Conservation (phyloP, 1,140 invertebrate genomes). For the Zaprionus ghesquierei region DNA sequence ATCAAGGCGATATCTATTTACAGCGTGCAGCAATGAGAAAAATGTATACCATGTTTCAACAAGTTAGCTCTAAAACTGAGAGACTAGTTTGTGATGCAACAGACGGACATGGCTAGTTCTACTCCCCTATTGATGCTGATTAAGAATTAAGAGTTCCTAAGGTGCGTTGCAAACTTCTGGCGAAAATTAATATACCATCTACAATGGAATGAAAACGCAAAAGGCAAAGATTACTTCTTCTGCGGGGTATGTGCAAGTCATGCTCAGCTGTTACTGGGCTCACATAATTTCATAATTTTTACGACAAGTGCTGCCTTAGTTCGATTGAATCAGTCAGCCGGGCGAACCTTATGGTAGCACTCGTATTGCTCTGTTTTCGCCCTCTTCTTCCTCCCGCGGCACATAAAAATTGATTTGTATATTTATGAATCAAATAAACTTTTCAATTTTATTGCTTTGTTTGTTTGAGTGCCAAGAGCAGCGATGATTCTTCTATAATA, state of each 20-base stretch:
- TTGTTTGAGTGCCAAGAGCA: slow-evolving; percentile 42
- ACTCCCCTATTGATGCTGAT: no score
- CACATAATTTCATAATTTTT: slow-evolving; percentile 72
- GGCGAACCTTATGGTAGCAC: slow-evolving; percentile 22
- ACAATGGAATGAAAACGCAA: no score
- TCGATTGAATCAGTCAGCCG: background rate
- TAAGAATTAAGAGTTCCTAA: no score
- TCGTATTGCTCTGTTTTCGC: slow-evolving; percentile 35
- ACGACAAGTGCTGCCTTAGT: slow-evolving; percentile 50
- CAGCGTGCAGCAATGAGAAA: no score
- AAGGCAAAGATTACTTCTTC: background rate
- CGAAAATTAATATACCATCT: no score
- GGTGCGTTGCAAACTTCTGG: no score
- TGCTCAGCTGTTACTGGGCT: background rate
- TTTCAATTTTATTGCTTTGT: slow-evolving; percentile 74
- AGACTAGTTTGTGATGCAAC: no score
- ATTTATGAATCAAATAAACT: slow-evolving; percentile 74
- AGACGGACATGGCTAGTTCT: no score
- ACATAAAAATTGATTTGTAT: slow-evolving; percentile 74
- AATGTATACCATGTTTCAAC: no score
- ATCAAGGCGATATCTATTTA: no score
- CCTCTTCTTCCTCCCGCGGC: slow-evolving; percentile 10
- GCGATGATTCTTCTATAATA: slow-evolving; percentile 30
- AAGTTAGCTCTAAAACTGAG: no score
- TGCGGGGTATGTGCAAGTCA: slow-evolving; percentile 18